phyloP scores from a whole-genome alignment of 92 coral and sea anemone species.

The Micromussa lordhowensis region DNA sequence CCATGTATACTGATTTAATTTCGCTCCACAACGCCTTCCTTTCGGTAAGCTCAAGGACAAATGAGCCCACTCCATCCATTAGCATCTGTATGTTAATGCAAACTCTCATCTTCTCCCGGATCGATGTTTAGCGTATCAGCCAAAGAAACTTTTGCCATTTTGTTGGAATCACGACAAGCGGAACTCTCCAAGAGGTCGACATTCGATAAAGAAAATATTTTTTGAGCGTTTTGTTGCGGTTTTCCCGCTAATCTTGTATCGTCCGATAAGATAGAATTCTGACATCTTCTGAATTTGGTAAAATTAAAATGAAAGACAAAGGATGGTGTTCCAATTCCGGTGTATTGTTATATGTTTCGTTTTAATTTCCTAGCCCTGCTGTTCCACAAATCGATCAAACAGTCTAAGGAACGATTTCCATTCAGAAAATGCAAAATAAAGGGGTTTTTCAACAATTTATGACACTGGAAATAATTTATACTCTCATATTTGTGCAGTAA shows the following conservation, averaged over 20 bases:
- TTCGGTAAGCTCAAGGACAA: not conserved
- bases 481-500: not conserved
- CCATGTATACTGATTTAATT: not conserved
- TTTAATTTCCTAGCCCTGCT: slow-evolving; percentile 4
- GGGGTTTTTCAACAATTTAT: not conserved
- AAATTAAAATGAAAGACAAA: not conserved
- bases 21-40: not conserved
- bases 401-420: not conserved
- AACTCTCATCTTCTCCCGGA: not conserved
- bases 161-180: not conserved
- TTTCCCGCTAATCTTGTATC: not conserved
- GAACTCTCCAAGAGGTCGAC: not conserved
- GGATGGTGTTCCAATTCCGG: not conserved
- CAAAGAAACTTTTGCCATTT: not conserved
- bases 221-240: not conserved
- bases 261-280: slow-evolving; percentile 11
- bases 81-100: not conserved
- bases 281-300: slow-evolving; percentile 13
- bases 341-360: slow-evolving; percentile 9
- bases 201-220: not conserved
- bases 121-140: not conserved
- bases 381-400: not conserved
- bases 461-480: not conserved
- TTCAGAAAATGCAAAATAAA: not conserved
- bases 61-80: not conserved